Evolutionary conservation across 2,113 vertebrate species (phyloP).

Genomic region (Noctilio leporinus): DNA sequence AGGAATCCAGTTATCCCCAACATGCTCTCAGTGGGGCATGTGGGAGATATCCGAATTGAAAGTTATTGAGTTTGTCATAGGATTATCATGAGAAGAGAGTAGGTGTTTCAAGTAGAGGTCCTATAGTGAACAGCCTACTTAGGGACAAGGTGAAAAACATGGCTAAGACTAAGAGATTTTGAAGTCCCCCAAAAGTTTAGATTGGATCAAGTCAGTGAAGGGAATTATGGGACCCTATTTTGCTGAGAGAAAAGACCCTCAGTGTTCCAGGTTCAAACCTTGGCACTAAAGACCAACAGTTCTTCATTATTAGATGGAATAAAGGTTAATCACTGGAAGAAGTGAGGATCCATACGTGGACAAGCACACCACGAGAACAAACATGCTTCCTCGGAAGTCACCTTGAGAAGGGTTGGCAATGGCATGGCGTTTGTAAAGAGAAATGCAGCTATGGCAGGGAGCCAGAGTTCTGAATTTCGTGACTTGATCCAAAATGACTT

Average conservation of each 20-base stretch:
- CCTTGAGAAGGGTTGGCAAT: background rate
- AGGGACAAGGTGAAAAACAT: background rate
- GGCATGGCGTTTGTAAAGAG: background rate
- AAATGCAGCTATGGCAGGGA: background rate
- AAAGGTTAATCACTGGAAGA: background rate
- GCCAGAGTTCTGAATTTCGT: background rate
- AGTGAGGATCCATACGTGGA: background rate
- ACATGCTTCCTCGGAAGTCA: background rate
- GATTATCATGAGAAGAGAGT: background rate
- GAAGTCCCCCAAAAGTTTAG: background rate
- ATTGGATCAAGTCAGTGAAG: background rate
- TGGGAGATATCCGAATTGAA: background rate
- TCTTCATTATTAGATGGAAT: background rate
- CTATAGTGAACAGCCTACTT: background rate
- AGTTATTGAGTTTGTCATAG: background rate
- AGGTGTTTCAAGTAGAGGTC: background rate
- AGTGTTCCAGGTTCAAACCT: background rate
- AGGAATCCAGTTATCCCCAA: background rate
- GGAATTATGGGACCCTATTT: no score
- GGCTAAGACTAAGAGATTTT: background rate
- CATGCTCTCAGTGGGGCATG: background rate
- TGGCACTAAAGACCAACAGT: background rate
- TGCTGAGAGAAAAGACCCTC: background rate
- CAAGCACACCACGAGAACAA: background rate
- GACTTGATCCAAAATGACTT: background rate